Evolutionary conservation across 2,888 invertebrate species (phyloP).

Genomic region (Catocala nupta): DNA sequence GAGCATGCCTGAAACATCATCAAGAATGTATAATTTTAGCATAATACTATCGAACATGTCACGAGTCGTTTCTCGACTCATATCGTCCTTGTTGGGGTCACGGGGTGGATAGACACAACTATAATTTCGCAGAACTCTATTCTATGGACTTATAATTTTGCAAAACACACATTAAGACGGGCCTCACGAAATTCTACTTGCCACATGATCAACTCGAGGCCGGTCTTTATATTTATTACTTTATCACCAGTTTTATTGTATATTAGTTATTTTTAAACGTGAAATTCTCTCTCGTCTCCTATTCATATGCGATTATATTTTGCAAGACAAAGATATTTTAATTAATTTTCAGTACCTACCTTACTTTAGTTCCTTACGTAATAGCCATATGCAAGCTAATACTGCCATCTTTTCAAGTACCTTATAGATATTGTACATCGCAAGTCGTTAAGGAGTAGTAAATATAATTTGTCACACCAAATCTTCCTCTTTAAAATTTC

Average conservation of each 20-base stretch:
- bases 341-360: too few species aligned
- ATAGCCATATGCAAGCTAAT: too few species aligned
- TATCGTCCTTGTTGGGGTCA: slow-evolving; percentile 43
- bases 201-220: slow-evolving; percentile 33
- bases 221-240: slow-evolving; percentile 14
- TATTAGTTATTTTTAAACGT: slow-evolving; percentile 16
- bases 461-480: slow-evolving; percentile 1
- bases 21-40: slow-evolving; percentile 20
- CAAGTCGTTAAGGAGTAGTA: neutral
- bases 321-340: too few species aligned
- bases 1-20: slow-evolving; percentile 25
- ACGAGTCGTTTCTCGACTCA: slow-evolving; percentile 25
- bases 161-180: slow-evolving; percentile 19
- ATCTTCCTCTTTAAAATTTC: neutral
- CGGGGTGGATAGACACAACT: slow-evolving; percentile 36
- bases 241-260: slow-evolving; percentile 24
- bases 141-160: slow-evolving; percentile 31
- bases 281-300: neutral
- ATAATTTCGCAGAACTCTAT: slow-evolving; percentile 20
- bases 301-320: neutral
- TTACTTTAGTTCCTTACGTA: too few species aligned
- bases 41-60: slow-evolving; percentile 27
- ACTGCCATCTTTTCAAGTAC: neutral
- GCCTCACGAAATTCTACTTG: slow-evolving; percentile 33
- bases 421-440: slow-evolving; percentile 1